phyloP scores from a whole-genome alignment of 2,888 invertebrate genomes.

The Eulithis testata region DNA sequence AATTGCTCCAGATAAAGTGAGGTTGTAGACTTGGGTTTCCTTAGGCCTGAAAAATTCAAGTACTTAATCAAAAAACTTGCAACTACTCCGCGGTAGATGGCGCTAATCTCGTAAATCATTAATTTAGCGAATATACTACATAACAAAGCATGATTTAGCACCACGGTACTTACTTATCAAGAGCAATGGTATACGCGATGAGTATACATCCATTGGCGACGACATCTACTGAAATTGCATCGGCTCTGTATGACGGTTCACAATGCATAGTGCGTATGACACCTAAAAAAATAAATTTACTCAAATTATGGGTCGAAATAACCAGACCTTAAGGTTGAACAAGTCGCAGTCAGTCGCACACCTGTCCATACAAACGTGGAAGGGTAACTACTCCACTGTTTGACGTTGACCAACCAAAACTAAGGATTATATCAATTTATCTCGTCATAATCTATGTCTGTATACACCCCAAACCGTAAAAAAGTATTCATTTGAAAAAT shows the following conservation, averaged over 20 bases:
- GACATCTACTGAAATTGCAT: conserved; percentile 91
- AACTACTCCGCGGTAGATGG: neutral
- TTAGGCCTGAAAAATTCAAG: conserved; percentile 64
- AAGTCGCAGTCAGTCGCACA: too few relatives aligned
- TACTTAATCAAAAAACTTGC: neutral
- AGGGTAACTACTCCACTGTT: too few relatives aligned
- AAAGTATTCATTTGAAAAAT: too few relatives aligned
- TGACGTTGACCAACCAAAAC: too few relatives aligned
- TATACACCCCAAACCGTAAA: too few relatives aligned
- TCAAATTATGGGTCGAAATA: too few relatives aligned
- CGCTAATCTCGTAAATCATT: neutral
- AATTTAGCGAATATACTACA: too few relatives aligned
- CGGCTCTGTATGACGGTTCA: conserved; percentile 85
- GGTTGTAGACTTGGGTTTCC: conserved; percentile 87
- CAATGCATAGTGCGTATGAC: conserved; percentile 94
- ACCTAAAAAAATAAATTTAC: conserved; percentile 55
- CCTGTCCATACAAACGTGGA: too few relatives aligned
- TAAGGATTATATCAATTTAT: too few relatives aligned
- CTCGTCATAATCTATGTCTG: too few relatives aligned
- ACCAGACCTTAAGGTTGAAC: too few relatives aligned
- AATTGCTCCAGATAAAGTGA: conserved; percentile 90
- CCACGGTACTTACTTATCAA: conserved; percentile 62
- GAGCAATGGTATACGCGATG: conserved; percentile 87
- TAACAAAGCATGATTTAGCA: too few relatives aligned
- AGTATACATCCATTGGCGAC: conserved; percentile 91